These are phyloP conservation scores for Tragelaphus imberbis DNA, from an alignment of 2,113 vertebrate genomes.

Conservation along the genomic window DNA sequence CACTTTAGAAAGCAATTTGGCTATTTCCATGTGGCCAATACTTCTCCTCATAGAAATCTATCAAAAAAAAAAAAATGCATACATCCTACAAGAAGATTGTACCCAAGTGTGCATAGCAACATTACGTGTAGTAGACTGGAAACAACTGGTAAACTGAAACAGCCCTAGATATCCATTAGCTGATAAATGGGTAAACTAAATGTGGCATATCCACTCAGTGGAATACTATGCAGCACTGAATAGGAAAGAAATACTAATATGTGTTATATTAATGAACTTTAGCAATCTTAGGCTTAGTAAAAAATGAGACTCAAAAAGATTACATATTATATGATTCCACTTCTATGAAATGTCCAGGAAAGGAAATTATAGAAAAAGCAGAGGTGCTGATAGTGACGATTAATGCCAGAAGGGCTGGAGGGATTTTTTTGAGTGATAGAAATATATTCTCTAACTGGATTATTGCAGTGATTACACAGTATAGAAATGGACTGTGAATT, in stretches of 20 bases:
- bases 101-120: neutral
- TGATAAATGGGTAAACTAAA: neutral
- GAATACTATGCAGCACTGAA: neutral
- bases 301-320: neutral
- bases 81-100: neutral
- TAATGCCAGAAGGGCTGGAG: neutral
- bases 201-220: neutral
- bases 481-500: neutral
- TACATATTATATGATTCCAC: neutral
- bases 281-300: neutral
- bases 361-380: neutral
- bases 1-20: neutral
- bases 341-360: neutral
- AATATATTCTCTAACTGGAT: neutral
- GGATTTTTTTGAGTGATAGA: neutral
- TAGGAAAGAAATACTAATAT: neutral
- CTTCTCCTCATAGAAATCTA: neutral
- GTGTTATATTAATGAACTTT: neutral
- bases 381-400: neutral
- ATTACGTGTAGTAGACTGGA: neutral
- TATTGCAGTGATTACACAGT: neutral
- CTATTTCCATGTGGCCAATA: neutral
- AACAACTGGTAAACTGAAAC: neutral
- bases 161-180: neutral
- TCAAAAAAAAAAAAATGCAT: neutral